Evolutionary conservation across 1,140 invertebrate genomes (phyloP).

Genomic region (Ceratina calcarata): DNA sequence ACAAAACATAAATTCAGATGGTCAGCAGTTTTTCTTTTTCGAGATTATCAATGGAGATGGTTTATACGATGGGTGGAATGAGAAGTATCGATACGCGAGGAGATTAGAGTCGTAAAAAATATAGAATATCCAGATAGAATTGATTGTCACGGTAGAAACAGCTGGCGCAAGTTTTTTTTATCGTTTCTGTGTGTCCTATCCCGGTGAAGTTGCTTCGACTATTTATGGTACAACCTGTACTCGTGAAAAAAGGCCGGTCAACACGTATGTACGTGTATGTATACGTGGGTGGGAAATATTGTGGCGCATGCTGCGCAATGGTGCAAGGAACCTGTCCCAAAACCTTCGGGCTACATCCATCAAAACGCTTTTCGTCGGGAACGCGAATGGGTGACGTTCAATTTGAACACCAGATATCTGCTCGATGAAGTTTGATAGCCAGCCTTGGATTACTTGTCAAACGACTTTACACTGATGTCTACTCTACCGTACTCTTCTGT

Average conservation of each 20-base stretch:
- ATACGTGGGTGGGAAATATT: constrained; percentile 45
- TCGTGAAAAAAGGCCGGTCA: constrained; percentile 8
- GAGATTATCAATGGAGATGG: not conserved
- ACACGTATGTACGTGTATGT: no score
- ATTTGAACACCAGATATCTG: constrained; percentile 45
- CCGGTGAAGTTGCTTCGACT: not conserved
- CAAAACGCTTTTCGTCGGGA: constrained; percentile 48
- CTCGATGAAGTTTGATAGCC: constrained; percentile 21
- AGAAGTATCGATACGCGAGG: not conserved
- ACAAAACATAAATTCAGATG: not conserved
- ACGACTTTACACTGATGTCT: not conserved
- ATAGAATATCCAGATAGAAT: not conserved
- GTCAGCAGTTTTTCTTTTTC: not conserved
- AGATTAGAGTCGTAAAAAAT: constrained; percentile 8
- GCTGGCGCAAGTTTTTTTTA: constrained; percentile 3
- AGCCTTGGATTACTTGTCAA: constrained; percentile 26
- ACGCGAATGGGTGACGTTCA: constrained; percentile 58
- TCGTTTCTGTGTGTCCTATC: not conserved
- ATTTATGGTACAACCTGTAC: not conserved
- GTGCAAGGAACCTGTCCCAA: constrained; percentile 31
- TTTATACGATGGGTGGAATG: not conserved
- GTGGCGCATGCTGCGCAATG: constrained; percentile 36
- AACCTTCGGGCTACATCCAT: constrained; percentile 52
- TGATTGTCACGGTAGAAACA: not conserved
- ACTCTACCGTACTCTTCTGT: no score